A percentile compares a stretch with the other conserved stretches of the same genome.
phyloP scores from a whole-genome alignment of 2,888 invertebrate species.

The Timema podura region DNA sequence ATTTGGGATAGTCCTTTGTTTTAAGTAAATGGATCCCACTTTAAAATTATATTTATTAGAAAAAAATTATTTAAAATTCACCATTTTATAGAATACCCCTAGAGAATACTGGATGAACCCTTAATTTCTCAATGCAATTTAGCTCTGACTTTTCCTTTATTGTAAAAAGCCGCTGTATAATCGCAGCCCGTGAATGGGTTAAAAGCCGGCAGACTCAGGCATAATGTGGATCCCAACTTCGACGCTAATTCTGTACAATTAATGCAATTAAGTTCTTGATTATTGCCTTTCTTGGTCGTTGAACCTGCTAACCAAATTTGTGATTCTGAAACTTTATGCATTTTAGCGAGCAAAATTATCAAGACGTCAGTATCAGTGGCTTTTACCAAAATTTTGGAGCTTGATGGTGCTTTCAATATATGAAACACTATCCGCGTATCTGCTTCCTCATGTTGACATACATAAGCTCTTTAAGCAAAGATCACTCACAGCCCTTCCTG shows the following conservation, averaged over 20 bases:
- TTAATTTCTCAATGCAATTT: too few relatives aligned
- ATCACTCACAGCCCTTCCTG: too few relatives aligned
- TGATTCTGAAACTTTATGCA: conserved; percentile 36
- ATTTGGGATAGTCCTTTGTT: too few relatives aligned
- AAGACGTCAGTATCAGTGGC: conserved; percentile 36
- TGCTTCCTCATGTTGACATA: conserved; percentile 37
- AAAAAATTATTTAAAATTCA: too few relatives aligned
- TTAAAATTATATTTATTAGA: too few relatives aligned
- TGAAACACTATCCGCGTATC: conserved; percentile 37
- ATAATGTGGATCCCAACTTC: conserved; percentile 34
- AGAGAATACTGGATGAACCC: too few relatives aligned
- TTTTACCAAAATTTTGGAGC: conserved; percentile 35
- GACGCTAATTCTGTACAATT: conserved; percentile 35
- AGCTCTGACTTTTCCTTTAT: not conserved
- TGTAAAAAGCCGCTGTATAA: conserved; percentile 11
- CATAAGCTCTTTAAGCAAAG: conserved; percentile 33
- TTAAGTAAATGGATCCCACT: too few relatives aligned
- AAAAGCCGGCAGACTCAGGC: conserved; percentile 19
- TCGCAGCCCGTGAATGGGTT: conserved; percentile 14
- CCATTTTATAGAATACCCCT: too few relatives aligned
- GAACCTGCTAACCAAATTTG: conserved; percentile 33
- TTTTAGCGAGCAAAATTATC: conserved; percentile 35
- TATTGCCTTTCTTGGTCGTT: conserved; percentile 17
- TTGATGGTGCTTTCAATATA: conserved; percentile 28
- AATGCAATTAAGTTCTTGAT: conserved; percentile 32